Evolutionary conservation across 92 coral and sea anemone genomes (phyloP).

Genomic region (Zoanthus solanderi): DNA sequence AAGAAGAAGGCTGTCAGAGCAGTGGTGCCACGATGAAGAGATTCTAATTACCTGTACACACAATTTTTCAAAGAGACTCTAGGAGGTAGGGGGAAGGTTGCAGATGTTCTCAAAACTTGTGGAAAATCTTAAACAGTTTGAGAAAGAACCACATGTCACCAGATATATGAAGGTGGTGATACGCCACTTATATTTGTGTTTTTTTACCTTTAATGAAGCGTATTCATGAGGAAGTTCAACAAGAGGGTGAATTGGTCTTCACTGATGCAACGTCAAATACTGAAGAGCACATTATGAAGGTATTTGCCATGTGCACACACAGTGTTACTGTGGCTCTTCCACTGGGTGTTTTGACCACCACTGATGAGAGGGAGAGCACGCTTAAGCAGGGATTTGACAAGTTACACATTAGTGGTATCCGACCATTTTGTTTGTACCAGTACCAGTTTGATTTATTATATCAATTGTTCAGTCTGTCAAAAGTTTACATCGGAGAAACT

Average conservation of each 20-base stretch:
- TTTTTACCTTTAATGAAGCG: too few species aligned
- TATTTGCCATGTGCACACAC: slow-evolving; percentile 66
- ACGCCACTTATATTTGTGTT: too few species aligned
- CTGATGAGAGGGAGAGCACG: slow-evolving; percentile 65
- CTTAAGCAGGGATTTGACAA: neutral
- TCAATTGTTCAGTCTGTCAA: too few species aligned
- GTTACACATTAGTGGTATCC: neutral
- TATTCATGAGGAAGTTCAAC: slow-evolving; percentile 38
- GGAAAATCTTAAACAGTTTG: neutral
- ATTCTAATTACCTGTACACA: too few species aligned
- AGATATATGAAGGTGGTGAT: too few species aligned
- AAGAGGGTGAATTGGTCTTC: slow-evolving; percentile 64
- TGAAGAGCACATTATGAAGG: slow-evolving; percentile 52
- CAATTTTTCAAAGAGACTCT: too few species aligned
- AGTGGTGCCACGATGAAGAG: too few species aligned
- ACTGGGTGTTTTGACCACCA: slow-evolving; percentile 62
- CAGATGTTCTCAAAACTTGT: neutral
- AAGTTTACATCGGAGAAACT: too few species aligned
- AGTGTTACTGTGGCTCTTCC: slow-evolving; percentile 75
- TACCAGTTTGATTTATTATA: too few species aligned
- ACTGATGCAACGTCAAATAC: slow-evolving; percentile 16
- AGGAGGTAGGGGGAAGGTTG: neutral
- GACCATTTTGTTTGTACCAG: too few species aligned
- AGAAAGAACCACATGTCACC: too few species aligned
- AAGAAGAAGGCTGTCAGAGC: too few species aligned